Conservation (phyloP, 37 sponge, comb jelly and placozoan genomes). For the Hormiphora californensis region DNA sequence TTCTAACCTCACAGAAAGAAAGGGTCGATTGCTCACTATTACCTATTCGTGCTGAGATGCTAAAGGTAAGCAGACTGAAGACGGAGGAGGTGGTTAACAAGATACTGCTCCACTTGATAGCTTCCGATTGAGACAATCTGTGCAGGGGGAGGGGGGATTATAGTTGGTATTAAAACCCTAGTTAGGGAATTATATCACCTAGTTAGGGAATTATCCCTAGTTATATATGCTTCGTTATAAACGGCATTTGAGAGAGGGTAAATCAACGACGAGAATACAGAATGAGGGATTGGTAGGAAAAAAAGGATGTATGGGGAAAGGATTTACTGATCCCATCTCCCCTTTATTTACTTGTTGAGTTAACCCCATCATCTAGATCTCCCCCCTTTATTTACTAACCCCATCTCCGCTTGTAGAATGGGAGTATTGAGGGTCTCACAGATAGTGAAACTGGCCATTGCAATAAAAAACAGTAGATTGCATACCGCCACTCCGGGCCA, state of each 20-base stretch:
- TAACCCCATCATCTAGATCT: too few species aligned
- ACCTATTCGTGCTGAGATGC: constrained; percentile 19
- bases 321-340: background rate
- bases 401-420: constrained; percentile 22
- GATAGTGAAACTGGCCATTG: constrained; percentile 47
- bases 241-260: too few species aligned
- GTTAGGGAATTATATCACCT: background rate
- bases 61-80: constrained; percentile 31
- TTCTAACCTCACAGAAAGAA: too few species aligned
- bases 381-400: too few species aligned
- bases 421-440: constrained; percentile 33
- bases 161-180: too few species aligned
- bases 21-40: too few species aligned
- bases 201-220: background rate
- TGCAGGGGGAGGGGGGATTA: background rate
- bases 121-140: constrained; percentile 38
- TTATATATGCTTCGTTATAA: too few species aligned
- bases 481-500: constrained; percentile 38
- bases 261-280: background rate
- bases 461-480: constrained; percentile 41
- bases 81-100: constrained; percentile 36
- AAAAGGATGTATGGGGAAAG: background rate
- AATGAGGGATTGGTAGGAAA: background rate
- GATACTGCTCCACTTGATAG: constrained; percentile 30
- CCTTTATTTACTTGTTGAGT: too few species aligned